Evolutionary conservation across 2,113 vertebrate genomes (phyloP), one percentile per base, ranked within the genome.

Genomic region (Euleptes europaea): DNA sequence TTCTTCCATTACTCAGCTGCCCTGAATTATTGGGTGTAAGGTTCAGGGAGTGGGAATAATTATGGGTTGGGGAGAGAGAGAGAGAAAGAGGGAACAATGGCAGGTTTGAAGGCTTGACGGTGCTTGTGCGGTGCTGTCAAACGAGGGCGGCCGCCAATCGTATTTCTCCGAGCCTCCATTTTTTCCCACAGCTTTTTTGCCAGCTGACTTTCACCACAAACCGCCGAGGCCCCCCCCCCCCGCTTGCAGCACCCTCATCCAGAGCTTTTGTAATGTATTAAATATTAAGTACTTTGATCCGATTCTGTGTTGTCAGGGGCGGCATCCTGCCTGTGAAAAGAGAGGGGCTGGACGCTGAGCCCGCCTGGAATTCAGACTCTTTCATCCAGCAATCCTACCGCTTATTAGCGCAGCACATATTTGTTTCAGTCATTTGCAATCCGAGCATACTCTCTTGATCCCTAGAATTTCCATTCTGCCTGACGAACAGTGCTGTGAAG

Each of bases 11-110:
- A 94, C 92, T 95, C 94, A 94, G 94, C 94, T 94, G 94, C 87
- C 94, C 94, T 94, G 94, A 95, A 94, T 95, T 95, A 95, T 95
- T 93, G 94, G 94, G 94, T 95, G 94, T 95, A 95, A 94, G 93
- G 92, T 93, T 92, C 92, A 60, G 89, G 92, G 92, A 94, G 93
- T 94, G 93, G 94, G 94, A 93, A 92, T 94, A 94, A 95, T 95
- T 94, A 94, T 79, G 76, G 77, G 51, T 33, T 47, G 67, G 69
- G 66, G 91, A 19, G 51, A 54, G 17, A 19, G 17, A 54, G 51
- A 54, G 51, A 54, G 51, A 54, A 13, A 51, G 49, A 17, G 92
- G 92, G 93, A 93, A 94, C 92, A 94, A 94, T 93, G 93, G 92
- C 87, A 93, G 93, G 91, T 88, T 92, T 95, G 94, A 94, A 91